Base-by-base conservation (phyloP, 1,140 invertebrate species). In the Helicoverpa armigera region DNA sequence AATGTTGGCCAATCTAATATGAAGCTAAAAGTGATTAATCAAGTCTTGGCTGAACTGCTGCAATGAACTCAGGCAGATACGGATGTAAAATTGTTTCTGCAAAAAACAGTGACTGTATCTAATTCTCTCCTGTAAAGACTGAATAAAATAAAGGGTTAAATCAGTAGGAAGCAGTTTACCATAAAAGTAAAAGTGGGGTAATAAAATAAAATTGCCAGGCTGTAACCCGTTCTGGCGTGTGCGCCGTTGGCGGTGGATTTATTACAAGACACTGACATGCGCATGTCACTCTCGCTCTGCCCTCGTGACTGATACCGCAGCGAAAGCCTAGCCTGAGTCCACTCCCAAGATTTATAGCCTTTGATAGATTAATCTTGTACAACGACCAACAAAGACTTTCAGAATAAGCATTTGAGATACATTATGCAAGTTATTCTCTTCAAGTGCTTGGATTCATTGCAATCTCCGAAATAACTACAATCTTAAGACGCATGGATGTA, bases 111-210 rank as follows among this genome's bases (percentile, higher is more conserved):
- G 50, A 72, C 18, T 54, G 11, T 18, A 16, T 2, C 50, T 16
- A 74, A 58, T 58, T 43, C n/a, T 74, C 43, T 43, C 58, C 3
- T 48, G 10, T 74, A 14, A 58, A 56, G 13, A 35, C 53, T 60
- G 53, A 60, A 67, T 61, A 23, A 61, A 79, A 53, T 72, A 56
- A 79, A 70, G 61, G 31, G 74, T 53, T 60, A 72, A 69, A 78
- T 51, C 31, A 35, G 16, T 67, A 29, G 60, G 50, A 74, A 74
- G 79, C 80, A 31, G 77, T 77, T 73, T 63, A 65, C 12, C 75
- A 76, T 88, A 88, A 89, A 91, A 89, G 89, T 91, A 90, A 91
- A 88, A 91, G 90, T 91, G 84, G 85, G 80, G 81, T 87, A 85
- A 91, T 92, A 90, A 90, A 92, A 90, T 87, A 82, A 89, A 89